Conservation (phyloP, 2,113 vertebrate genomes). For the Tapirus terrestris region DNA sequence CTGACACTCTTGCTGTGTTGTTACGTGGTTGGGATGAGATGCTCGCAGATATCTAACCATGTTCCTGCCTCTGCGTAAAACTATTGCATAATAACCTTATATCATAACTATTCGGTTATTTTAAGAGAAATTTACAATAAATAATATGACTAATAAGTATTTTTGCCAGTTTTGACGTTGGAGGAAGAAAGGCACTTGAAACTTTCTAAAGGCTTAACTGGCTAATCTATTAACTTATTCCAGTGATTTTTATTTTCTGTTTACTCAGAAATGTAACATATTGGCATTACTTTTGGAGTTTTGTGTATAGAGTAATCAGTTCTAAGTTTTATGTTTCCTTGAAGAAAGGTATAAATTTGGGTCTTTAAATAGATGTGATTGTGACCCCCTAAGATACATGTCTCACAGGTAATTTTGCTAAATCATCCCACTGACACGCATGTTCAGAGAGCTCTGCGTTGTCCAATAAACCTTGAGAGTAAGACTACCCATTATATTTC, state of each 20-base stretch:
- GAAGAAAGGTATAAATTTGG: not conserved
- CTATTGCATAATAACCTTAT: not conserved
- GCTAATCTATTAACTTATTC: not conserved
- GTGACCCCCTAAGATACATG: not conserved
- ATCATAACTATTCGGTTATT: not conserved
- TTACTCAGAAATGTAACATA: not conserved
- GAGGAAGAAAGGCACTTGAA: conserved; percentile 30
- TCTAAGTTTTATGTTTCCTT: conserved; percentile 6
- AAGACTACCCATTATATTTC: not conserved
- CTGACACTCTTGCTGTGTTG: conserved; percentile 49
- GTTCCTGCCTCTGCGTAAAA: not conserved
- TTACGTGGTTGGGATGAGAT: not conserved
- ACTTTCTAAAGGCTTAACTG: conserved; percentile 32
- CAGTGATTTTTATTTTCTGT: conserved; percentile 22
- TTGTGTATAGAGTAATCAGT: not conserved
- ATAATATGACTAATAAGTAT: not conserved
- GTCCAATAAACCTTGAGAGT: not conserved
- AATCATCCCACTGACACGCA: conserved; percentile 1
- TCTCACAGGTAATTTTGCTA: conserved; percentile 50
- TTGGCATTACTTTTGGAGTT: not conserved
- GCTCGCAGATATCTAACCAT: not conserved
- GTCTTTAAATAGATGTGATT: not conserved
- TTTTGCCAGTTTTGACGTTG: not conserved
- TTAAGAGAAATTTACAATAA: not conserved
- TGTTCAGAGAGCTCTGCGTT: not conserved